Percentiles rank a stretch among this genome's conserved stretches.
phyloP scores from a whole-genome alignment of 2,888 invertebrate genomes.

The Anthophora plumipes region DNA sequence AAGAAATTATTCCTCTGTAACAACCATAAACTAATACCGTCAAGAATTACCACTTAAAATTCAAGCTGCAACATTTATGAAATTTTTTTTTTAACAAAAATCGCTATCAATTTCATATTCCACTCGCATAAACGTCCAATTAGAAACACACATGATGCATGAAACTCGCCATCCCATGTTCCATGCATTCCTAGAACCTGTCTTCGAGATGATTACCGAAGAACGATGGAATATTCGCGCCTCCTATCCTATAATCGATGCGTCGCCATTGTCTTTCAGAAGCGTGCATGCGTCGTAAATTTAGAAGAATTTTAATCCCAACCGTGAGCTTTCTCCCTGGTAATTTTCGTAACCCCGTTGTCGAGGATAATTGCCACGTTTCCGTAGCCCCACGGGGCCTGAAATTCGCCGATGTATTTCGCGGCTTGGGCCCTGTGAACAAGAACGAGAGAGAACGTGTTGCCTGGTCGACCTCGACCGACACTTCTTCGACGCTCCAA shows the following conservation, averaged over 20 bases:
- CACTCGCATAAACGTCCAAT: neutral
- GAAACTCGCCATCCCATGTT: neutral
- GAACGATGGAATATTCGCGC: constrained; percentile 33
- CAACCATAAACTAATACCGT: neutral
- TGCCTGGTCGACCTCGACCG: constrained; percentile 58
- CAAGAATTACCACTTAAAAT: neutral
- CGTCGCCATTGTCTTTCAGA: constrained; percentile 61
- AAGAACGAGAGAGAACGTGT: constrained; percentile 56
- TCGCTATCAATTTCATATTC: neutral
- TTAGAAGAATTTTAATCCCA: constrained; percentile 71
- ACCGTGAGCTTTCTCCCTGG: constrained; percentile 58
- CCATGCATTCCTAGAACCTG: constrained; percentile 34
- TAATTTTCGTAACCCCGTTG: constrained; percentile 75
- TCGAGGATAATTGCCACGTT: constrained; percentile 76
- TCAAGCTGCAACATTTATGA: too few species aligned
- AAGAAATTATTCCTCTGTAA: neutral
- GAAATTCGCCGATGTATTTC: constrained; percentile 64
- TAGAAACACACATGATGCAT: neutral
- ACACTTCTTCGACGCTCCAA: constrained; percentile 58
- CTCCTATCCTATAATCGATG: constrained; percentile 35
- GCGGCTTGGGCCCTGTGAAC: constrained; percentile 19
- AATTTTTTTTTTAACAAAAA: too few species aligned
- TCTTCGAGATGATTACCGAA: constrained; percentile 18
- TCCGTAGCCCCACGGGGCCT: constrained; percentile 41
- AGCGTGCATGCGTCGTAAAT: constrained; percentile 72